These are phyloP conservation scores for Drosophila paranaensis DNA, from an alignment of 2,888 invertebrate genomes.

Conservation along the genomic window DNA sequence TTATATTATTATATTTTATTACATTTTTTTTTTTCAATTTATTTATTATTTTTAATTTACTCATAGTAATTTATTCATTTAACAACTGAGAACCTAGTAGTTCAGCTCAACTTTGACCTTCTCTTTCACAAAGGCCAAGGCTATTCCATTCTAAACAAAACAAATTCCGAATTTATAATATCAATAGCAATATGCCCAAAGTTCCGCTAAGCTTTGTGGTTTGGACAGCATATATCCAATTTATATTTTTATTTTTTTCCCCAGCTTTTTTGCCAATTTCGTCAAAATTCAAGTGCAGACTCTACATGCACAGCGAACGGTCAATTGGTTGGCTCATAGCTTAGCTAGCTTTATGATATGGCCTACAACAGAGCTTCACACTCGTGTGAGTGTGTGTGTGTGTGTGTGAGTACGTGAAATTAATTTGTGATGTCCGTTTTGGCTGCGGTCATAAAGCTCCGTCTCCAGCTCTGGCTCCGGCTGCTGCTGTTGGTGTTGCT, in stretches of 20 bases:
- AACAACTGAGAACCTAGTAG: background rate
- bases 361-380: slow-evolving; percentile 19
- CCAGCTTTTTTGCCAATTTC: background rate
- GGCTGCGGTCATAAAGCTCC: slow-evolving; percentile 39
- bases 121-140: background rate
- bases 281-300: background rate
- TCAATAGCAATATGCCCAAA: background rate
- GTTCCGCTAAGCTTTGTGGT: background rate
- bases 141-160: background rate
- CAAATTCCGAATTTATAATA: background rate
- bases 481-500: slow-evolving; percentile 11
- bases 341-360: slow-evolving; percentile 17
- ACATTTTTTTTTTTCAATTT: too few relatives aligned
- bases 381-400: slow-evolving; percentile 2
- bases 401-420: slow-evolving; percentile 48
- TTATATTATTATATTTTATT: too few relatives aligned
- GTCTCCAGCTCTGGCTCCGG: slow-evolving; percentile 13
- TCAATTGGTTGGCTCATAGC: slow-evolving; percentile 1
- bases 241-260: background rate
- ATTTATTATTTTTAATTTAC: too few relatives aligned
- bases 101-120: background rate
- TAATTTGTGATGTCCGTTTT: slow-evolving; percentile 60
- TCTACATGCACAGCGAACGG: background rate
- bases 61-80: background rate
- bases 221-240: background rate